phyloP scores from a whole-genome alignment of 2,797 vertebrate genomes.

The Thripadectes ignobilis region DNA sequence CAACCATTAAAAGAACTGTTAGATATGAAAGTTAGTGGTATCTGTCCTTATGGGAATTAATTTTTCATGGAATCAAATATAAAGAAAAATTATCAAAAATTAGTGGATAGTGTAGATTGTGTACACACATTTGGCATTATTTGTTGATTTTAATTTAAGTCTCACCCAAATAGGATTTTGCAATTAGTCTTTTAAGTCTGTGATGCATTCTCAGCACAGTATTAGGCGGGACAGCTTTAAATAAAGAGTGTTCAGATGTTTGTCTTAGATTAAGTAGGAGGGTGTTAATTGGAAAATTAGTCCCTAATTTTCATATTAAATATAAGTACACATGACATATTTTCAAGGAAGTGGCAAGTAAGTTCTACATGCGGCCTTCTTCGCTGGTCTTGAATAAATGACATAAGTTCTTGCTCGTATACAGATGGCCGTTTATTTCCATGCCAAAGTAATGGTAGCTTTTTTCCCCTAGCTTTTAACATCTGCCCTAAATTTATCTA shows the following conservation, averaged over 20 bases:
- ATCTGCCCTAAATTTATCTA: slow-evolving; percentile 35
- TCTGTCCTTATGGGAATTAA: neutral
- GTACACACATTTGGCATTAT: neutral
- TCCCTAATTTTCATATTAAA: slow-evolving; percentile 22
- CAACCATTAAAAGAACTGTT: neutral
- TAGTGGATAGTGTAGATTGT: neutral
- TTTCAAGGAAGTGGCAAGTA: neutral
- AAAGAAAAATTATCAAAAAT: neutral
- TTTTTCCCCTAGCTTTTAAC: slow-evolving; percentile 40
- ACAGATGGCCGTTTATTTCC: slow-evolving; percentile 54
- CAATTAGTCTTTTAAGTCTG: slow-evolving; percentile 33
- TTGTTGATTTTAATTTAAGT: slow-evolving; percentile 39
- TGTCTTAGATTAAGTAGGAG: slow-evolving; percentile 44
- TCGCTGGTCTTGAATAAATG: neutral
- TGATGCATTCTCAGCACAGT: neutral
- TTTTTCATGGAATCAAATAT: neutral
- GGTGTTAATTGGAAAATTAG: slow-evolving; percentile 58
- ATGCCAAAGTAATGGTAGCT: slow-evolving; percentile 13
- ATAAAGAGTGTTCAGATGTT: slow-evolving; percentile 38
- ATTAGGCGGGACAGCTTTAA: slow-evolving; percentile 33
- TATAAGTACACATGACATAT: neutral
- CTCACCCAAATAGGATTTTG: slow-evolving; percentile 15
- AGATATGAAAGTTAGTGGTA: neutral
- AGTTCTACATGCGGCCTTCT: neutral
- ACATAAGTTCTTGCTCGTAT: neutral